Evolutionary conservation across 2,888 invertebrate species (phyloP), one percentile per base, ranked within the genome.

Genomic region (Drosophila engyochracea): DNA sequence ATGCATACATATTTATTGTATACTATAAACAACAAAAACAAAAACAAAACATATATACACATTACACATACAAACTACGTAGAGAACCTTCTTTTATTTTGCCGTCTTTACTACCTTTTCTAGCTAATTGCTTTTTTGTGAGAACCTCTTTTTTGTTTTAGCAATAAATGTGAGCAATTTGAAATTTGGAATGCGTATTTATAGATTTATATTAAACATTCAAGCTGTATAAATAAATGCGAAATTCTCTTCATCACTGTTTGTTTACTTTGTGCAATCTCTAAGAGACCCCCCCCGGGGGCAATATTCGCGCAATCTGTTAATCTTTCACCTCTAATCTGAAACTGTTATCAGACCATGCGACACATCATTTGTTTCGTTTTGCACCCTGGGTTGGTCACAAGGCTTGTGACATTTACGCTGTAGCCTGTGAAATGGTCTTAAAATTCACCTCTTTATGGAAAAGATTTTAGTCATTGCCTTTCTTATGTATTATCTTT

Each of bases 91-190:
- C 70, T 83, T 69, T 81, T 41, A 57, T 67, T 70, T 67, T 49
- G 47, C 54, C 41, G 28, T 63, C 70, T 65, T 59, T 44, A 70
- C 82, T 80, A 74, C 52, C 25, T 68, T 86, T 82, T 86, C 78
- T 88, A 88, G 90, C 83, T 84, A 80, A 88, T 87, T 88, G 87
- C 76, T 79, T 90, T 81, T 76, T 74, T 73, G 33, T 70, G 60
- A 54, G 37, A 58, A 37, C 33, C 35, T 31, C 47, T 59, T 53
- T 25, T 47, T 9, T 47, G 47, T 47, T 47, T 35, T 59, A 70
- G 57, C 63, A 64, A 65, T 79, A 52, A 57, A 62, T 64, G 59
- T 68, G 64, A 74, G 66, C 71, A 71, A 71, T 71, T 69, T 69
- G 62, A 74, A 65, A 59, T 30, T 30, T 60, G 44, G 52, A 63